Percentiles rank a stretch among this genome's conserved stretches.
These are phyloP conservation scores for Heterotis niloticus DNA, from an alignment of 2,113 vertebrate genomes.

Conservation along the genomic window DNA sequence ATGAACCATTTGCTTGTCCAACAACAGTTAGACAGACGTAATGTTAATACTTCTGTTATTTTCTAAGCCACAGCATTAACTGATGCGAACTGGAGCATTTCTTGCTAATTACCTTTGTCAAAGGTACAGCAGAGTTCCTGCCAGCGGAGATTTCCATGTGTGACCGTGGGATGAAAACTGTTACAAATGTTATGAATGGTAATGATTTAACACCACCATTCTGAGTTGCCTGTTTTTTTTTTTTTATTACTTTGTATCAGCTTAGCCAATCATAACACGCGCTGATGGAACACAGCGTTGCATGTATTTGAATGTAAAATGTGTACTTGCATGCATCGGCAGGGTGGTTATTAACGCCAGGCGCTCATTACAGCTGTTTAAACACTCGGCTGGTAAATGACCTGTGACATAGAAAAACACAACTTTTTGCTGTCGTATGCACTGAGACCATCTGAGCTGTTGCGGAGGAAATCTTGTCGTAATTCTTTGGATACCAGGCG, in stretches of 20 bases:
- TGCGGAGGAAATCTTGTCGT: slow-evolving; percentile 66
- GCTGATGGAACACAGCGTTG: not conserved
- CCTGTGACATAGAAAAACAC: slow-evolving; percentile 77
- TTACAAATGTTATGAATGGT: not conserved
- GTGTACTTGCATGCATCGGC: slow-evolving; percentile 47
- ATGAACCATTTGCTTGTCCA: too few relatives aligned
- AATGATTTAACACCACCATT: not conserved
- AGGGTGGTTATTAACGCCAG: slow-evolving; percentile 62
- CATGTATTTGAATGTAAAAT: slow-evolving; percentile 26
- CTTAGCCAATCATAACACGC: slow-evolving; percentile 11
- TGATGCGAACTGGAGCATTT: too few relatives aligned
- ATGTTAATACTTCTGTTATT: too few relatives aligned
- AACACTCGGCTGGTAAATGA: slow-evolving; percentile 77
- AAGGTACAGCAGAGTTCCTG: not conserved
- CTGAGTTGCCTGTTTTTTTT: not conserved
- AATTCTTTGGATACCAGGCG: slow-evolving; percentile 55
- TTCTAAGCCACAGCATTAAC: too few relatives aligned
- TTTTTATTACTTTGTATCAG: not conserved
- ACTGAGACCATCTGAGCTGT: slow-evolving; percentile 73
- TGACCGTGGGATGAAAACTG: not conserved
- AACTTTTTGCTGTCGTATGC: slow-evolving; percentile 67
- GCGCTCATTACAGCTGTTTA: slow-evolving; percentile 77
- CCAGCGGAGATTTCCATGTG: too few relatives aligned
- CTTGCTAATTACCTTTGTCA: not conserved
- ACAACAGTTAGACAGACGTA: too few relatives aligned